phyloP scores from a whole-genome alignment of 2,888 invertebrate genomes.

The Phortica okadai region DNA sequence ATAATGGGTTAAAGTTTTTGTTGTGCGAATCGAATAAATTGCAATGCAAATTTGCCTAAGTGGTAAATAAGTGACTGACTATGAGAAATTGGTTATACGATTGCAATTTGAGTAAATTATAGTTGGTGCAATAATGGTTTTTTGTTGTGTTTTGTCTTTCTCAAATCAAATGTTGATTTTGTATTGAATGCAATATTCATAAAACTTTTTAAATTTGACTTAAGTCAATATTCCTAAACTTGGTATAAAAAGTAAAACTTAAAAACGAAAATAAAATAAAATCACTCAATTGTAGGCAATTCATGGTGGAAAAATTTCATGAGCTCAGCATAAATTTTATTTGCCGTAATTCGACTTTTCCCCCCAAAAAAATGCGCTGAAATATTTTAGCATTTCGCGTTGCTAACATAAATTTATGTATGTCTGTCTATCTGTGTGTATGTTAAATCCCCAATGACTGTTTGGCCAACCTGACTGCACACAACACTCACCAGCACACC shows the following conservation, averaged over 20 bases:
- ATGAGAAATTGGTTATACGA: too few species aligned
- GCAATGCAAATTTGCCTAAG: too few species aligned
- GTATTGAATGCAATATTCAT: too few species aligned
- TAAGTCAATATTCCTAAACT: too few species aligned
- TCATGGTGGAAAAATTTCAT: conserved; percentile 1
- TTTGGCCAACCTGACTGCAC: background rate
- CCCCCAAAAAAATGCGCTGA: background rate
- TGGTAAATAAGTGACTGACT: too few species aligned
- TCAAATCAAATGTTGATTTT: too few species aligned
- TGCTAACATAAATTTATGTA: background rate
- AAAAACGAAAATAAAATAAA: background rate
- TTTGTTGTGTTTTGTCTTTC: too few species aligned
- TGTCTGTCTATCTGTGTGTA: background rate
- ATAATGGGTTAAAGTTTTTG: too few species aligned
- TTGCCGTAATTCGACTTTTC: background rate
- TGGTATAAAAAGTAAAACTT: background rate
- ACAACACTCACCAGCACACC: background rate
- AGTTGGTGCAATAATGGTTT: too few species aligned
- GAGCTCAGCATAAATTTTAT: conserved; percentile 22
- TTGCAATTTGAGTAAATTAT: too few species aligned
- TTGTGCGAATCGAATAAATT: too few species aligned
- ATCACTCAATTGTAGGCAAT: background rate
- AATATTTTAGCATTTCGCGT: background rate
- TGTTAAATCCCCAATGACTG: background rate
- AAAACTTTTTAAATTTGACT: too few species aligned